Percentiles rank a stretch among this genome's conserved stretches.
These are phyloP conservation scores for Lasaia peninsularis DNA, from an alignment of 1,140 invertebrate species.

Conservation along the genomic window DNA sequence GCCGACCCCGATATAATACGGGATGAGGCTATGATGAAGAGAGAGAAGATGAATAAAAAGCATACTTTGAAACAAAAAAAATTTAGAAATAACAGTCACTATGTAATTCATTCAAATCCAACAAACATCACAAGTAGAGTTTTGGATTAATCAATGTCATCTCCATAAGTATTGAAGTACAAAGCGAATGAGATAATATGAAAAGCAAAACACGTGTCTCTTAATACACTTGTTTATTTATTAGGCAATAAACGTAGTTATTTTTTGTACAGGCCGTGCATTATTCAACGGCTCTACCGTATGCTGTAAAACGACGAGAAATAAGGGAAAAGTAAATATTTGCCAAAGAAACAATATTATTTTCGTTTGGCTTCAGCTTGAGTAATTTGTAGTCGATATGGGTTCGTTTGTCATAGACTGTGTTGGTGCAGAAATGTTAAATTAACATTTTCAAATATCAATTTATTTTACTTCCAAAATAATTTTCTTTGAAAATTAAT, in stretches of 20 bases:
- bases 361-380: slow-evolving; percentile 45
- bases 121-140: too few relatives aligned
- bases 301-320: slow-evolving; percentile 36
- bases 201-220: slow-evolving; percentile 7
- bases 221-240: slow-evolving; percentile 19
- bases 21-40: too few relatives aligned
- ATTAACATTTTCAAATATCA: too few relatives aligned
- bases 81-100: too few relatives aligned
- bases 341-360: slow-evolving; percentile 72
- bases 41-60: too few relatives aligned
- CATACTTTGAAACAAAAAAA: too few relatives aligned
- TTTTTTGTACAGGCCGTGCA: slow-evolving; percentile 18
- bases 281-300: slow-evolving; percentile 20
- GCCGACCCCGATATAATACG: too few relatives aligned
- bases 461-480: too few relatives aligned
- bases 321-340: slow-evolving; percentile 61
- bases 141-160: too few relatives aligned
- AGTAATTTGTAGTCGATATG: slow-evolving; percentile 69
- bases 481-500: too few relatives aligned
- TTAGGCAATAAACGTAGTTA: slow-evolving; percentile 25
- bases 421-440: neutral
- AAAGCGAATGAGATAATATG: slow-evolving; percentile 9
- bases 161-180: neutral
- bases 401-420: slow-evolving; percentile 49
- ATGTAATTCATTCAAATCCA: too few relatives aligned